phyloP scores from a whole-genome alignment of 2,888 invertebrate genomes.

The Mimumesa dahlbomi region DNA sequence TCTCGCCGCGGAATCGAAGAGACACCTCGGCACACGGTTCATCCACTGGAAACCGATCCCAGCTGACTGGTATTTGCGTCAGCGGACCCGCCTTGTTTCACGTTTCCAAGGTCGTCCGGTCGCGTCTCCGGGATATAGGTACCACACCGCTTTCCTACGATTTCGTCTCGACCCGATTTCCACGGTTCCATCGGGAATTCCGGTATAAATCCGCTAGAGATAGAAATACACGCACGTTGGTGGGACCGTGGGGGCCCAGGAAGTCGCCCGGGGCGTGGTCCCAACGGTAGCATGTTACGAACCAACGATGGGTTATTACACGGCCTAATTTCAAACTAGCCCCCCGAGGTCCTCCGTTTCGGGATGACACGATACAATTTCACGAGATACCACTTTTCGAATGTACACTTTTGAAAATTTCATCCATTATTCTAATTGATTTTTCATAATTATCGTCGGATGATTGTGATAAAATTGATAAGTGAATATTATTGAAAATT shows the following conservation, averaged over 20 bases:
- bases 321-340: conserved; percentile 70
- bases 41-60: conserved; percentile 73
- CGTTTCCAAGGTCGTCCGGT: conserved; percentile 59
- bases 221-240: too few species aligned
- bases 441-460: too few species aligned
- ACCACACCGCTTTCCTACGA: conserved; percentile 11
- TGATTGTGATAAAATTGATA: too few species aligned
- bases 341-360: conserved; percentile 44
- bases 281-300: conserved; percentile 68
- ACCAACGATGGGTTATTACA: conserved; percentile 71
- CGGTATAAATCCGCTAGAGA: too few species aligned
- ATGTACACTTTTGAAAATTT: too few species aligned
- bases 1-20: conserved; percentile 66
- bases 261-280: conserved; percentile 77
- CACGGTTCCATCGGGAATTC: conserved; percentile 1
- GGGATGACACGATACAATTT: conserved; percentile 34
- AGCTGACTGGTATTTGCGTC: conserved; percentile 63
- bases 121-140: conserved; percentile 41
- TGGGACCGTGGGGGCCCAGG: conserved; percentile 41
- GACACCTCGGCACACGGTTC: conserved; percentile 69
- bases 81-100: conserved; percentile 53
- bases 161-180: conserved; percentile 4
- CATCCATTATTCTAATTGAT: too few species aligned
- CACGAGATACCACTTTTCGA: neutral
- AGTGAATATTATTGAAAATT: too few species aligned